Evolutionary conservation across 2,797 vertebrate genomes (phyloP).

Genomic region (Sarcoramphus papa): DNA sequence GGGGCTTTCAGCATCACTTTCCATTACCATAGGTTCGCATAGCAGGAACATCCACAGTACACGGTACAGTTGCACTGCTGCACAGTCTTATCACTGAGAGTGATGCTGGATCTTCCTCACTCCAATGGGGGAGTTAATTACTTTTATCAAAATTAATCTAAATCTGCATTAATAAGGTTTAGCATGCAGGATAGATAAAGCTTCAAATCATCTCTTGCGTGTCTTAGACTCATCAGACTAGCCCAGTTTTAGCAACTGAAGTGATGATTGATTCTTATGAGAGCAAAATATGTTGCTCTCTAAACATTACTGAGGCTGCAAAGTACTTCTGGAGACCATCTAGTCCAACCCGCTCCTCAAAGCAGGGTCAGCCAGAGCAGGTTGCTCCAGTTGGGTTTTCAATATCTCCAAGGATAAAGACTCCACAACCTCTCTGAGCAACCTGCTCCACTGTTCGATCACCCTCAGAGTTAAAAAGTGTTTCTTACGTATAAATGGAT

Average conservation of each 20-base stretch:
- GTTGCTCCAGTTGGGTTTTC: not conserved
- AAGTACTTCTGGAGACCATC: not conserved
- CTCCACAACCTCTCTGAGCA: not conserved
- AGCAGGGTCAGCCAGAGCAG: not conserved
- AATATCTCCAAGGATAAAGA: not conserved
- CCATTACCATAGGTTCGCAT: not conserved
- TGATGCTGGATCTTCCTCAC: not conserved
- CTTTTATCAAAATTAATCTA: not conserved
- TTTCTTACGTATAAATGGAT: not conserved
- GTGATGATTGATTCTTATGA: not conserved
- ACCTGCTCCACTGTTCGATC: not conserved
- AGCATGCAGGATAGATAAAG: not conserved
- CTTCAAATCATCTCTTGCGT: not conserved
- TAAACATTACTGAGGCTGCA: not conserved
- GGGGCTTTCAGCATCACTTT: not conserved
- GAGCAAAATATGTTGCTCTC: not conserved
- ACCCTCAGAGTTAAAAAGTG: not conserved
- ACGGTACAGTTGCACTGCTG: not conserved
- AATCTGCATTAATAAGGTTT: not conserved
- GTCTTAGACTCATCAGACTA: not conserved
- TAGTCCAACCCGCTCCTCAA: not conserved
- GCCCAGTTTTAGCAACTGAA: not conserved
- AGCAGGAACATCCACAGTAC: not conserved
- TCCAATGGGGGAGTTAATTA: not conserved
- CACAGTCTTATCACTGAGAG: not conserved